Evolutionary conservation across 2,797 vertebrate species (phyloP).

Genomic region (Sebastes oblongus): DNA sequence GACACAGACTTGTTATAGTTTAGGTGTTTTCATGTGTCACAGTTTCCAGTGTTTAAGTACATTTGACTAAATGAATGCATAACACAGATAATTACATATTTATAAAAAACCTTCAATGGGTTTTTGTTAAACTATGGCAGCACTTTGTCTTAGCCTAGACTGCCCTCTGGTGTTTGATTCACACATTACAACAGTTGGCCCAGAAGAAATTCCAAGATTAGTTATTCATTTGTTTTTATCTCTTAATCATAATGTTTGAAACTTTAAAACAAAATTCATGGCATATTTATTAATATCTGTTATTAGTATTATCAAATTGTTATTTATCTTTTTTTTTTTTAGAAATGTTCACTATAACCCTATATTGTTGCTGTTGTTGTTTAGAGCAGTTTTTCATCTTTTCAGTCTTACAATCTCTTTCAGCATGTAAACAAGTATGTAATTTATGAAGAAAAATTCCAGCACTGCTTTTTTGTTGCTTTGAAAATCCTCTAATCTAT

Average conservation of each 20-base stretch:
- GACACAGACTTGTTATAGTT: neutral
- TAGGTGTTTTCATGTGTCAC: neutral
- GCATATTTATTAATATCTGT: neutral
- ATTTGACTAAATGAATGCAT: neutral
- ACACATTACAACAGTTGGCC: neutral
- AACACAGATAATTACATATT: neutral
- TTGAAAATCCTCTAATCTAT: neutral
- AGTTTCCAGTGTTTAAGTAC: neutral
- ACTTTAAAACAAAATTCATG: neutral
- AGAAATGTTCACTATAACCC: neutral
- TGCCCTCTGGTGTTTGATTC: slow-evolving; percentile 37
- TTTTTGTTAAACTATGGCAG: neutral
- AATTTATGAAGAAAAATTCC: neutral
- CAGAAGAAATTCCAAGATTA: neutral
- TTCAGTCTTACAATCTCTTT: neutral
- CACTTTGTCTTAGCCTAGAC: slow-evolving; percentile 8
- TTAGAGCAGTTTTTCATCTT: neutral
- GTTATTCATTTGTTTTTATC: neutral
- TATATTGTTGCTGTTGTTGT: neutral
- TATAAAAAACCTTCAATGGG: neutral
- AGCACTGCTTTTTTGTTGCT: neutral
- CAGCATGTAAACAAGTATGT: neutral
- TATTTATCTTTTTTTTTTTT: neutral
- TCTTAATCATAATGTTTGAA: neutral
- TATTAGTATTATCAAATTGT: neutral